These are phyloP conservation scores for Rhyacophila evoluta DNA, from an alignment of 2,888 invertebrate genomes.

Conservation along the genomic window DNA sequence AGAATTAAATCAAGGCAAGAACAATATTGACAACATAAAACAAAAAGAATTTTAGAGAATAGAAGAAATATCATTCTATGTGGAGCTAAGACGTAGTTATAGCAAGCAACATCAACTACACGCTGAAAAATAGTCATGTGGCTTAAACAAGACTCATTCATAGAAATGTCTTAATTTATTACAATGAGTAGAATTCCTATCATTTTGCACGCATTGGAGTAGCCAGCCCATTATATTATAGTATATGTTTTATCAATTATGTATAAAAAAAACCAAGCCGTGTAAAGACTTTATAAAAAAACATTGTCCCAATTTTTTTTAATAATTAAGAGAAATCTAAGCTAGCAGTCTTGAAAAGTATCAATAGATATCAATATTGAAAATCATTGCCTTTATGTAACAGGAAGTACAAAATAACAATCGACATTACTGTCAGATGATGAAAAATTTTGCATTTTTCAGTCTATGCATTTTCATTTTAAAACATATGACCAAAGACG, in stretches of 20 bases:
- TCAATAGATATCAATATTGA: no score
- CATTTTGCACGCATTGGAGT: no score
- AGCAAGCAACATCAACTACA: no score
- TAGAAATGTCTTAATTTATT: no score
- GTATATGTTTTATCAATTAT: not conserved
- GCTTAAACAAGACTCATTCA: no score
- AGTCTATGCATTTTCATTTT: not conserved
- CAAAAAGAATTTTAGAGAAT: no score
- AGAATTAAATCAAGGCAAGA: not conserved
- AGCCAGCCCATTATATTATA: no score
- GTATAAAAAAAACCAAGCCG: not conserved
- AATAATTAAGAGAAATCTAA: not conserved
- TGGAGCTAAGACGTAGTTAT: no score
- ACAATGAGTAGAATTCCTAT: no score
- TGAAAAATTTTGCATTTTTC: not conserved
- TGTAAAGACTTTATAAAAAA: not conserved
- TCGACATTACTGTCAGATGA: not conserved
- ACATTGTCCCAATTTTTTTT: not conserved
- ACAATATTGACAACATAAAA: not conserved
- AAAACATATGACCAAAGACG: not conserved
- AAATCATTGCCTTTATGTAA: not conserved
- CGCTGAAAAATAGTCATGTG: no score
- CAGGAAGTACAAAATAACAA: not conserved
- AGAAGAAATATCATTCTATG: no score
- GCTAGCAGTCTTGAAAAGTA: not conserved